Conservation (phyloP, 2,113 vertebrate genomes). For the Balaenoptera acutorostrata region DNA sequence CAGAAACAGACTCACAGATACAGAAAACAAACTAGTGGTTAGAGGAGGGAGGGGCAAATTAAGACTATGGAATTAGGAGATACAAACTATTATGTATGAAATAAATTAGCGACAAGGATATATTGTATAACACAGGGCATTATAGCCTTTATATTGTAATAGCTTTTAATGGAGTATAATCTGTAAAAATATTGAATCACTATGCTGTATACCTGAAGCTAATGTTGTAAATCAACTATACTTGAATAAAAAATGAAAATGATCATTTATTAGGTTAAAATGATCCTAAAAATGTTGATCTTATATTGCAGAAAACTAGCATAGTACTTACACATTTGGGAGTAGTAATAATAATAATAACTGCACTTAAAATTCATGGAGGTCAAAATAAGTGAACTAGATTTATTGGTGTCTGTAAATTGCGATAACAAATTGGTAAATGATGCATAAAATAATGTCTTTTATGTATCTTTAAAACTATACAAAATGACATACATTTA, state of each 20-base stretch:
- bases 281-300: not conserved
- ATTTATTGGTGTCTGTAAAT: not conserved
- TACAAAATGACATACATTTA: not conserved
- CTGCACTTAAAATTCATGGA: not conserved
- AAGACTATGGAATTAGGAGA: not conserved
- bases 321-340: not conserved
- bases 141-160: no score
- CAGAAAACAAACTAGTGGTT: not conserved
- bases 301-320: not conserved
- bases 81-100: not conserved
- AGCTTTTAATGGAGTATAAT: no score
- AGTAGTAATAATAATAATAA: not conserved
- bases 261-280: not conserved
- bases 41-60: rapidly evolving
- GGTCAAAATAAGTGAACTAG: not conserved
- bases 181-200: not conserved
- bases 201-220: not conserved
- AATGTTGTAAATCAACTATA: not conserved
- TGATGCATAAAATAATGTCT: not conserved
- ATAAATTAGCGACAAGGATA: not conserved
- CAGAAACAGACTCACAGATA: not conserved
- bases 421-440: not conserved
- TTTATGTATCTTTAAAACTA: not conserved
- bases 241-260: not conserved
- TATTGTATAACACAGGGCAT: not conserved